Evolutionary conservation across 2,888 invertebrate species (phyloP).

Genomic region (Papilio protenor): DNA sequence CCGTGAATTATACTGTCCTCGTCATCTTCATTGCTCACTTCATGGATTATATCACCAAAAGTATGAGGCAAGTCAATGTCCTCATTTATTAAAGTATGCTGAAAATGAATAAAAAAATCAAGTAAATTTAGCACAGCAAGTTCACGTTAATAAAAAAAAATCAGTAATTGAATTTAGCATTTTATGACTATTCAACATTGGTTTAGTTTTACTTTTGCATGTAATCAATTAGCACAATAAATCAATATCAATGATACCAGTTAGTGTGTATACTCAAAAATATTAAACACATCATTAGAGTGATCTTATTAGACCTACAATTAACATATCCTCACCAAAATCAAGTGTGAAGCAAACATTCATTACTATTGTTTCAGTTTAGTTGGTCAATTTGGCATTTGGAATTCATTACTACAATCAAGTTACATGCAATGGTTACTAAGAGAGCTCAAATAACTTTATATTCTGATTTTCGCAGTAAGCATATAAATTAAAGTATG

Average conservation of each 20-base stretch:
- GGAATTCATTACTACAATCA: not conserved
- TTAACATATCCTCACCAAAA: not conserved
- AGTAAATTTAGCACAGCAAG: slow-evolving; percentile 3
- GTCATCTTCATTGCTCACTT: slow-evolving; percentile 75
- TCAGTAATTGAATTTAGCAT: not conserved
- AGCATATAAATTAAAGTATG: not conserved
- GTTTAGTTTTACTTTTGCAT: not conserved
- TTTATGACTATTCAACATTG: not conserved
- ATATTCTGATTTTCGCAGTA: not conserved
- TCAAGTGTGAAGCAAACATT: not conserved
- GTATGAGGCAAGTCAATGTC: slow-evolving; percentile 70
- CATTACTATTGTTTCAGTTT: not conserved
- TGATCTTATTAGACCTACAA: not conserved
- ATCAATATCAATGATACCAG: not conserved
- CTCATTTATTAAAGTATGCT: slow-evolving; percentile 64
- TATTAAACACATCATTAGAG: not conserved
- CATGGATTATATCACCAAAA: slow-evolving; percentile 73
- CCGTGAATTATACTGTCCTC: slow-evolving; percentile 66
- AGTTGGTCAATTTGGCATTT: not conserved
- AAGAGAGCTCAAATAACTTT: not conserved
- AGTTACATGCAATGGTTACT: not conserved
- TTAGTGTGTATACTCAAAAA: not conserved
- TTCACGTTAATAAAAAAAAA: not conserved
- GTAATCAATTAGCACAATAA: not conserved
- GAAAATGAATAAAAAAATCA: slow-evolving; percentile 61